Conservation (phyloP, 2,888 invertebrate genomes). For the Megalurothrips usitatus region DNA sequence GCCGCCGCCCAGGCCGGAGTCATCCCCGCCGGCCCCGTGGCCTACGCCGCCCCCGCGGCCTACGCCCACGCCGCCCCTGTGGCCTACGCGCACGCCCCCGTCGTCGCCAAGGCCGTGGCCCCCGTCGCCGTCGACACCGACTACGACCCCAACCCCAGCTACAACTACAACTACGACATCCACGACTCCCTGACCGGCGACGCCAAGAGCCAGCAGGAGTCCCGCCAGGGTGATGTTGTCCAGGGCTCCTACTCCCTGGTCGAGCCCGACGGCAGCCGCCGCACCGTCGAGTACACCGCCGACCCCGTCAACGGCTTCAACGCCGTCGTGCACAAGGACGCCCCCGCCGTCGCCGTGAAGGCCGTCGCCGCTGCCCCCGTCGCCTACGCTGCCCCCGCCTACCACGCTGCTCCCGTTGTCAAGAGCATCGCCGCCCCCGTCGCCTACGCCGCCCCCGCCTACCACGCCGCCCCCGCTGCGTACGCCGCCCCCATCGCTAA, state of each 20-base stretch:
- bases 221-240: conserved; percentile 17
- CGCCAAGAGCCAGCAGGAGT: conserved; percentile 14
- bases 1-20: neutral
- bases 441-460: neutral
- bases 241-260: conserved; percentile 25
- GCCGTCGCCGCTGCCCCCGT: neutral
- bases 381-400: neutral
- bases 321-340: conserved; percentile 23
- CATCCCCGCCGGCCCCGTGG: neutral
- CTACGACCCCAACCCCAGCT: conserved; percentile 23
- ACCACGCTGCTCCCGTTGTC: neutral
- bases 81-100: neutral
- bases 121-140: conserved; percentile 11
- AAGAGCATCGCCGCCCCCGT: neutral
- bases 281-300: conserved; percentile 19
- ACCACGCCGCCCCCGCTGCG: neutral
- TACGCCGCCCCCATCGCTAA: conserved; percentile 14
- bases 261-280: conserved; percentile 20
- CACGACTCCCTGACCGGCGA: conserved; percentile 21
- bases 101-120: neutral
- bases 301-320: conserved; percentile 22
- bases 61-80: conserved; percentile 11
- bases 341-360: conserved; percentile 22
- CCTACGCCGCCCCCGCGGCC: neutral
- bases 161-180: conserved; percentile 17